Evolutionary conservation across 1,140 invertebrate species (phyloP).

Genomic region (Chironomus tepperi): DNA sequence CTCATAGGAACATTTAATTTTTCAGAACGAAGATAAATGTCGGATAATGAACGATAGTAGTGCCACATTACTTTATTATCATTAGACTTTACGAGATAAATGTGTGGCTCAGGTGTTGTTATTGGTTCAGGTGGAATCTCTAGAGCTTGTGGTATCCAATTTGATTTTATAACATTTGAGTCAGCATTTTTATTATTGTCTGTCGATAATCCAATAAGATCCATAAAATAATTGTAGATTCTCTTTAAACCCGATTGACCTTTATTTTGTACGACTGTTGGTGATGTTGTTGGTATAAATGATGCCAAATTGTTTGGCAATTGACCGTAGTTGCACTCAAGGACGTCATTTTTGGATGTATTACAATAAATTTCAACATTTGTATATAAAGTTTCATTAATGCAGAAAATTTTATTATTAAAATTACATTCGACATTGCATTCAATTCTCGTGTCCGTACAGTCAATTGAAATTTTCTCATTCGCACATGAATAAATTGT

Average conservation of each 20-base stretch:
- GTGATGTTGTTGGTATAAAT: neutral
- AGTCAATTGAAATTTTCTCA: neutral
- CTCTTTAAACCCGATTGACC: neutral
- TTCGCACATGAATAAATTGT: neutral
- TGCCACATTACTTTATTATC: conserved; percentile 13
- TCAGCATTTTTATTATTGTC: neutral
- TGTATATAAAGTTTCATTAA: neutral
- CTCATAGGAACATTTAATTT: conserved; percentile 13
- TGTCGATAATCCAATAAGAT: neutral
- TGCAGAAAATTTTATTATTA: conserved; percentile 9
- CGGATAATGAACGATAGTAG: neutral
- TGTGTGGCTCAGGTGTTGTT: conserved; percentile 11
- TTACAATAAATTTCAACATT: neutral
- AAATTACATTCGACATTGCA: neutral
- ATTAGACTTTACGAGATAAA: conserved; percentile 14
- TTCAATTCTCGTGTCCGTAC: neutral
- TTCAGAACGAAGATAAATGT: conserved; percentile 6
- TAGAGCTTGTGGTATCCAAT: conserved; percentile 2
- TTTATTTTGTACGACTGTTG: neutral
- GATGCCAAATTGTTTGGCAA: neutral
- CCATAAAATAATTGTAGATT: neutral
- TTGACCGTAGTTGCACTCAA: neutral
- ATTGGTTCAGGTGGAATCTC: neutral
- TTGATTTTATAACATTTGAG: neutral
- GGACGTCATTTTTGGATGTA: neutral